A percentile compares a stretch with the other conserved stretches of the same genome.
phyloP scores from a whole-genome alignment of 2,113 vertebrate genomes.

The Nettapus auritus region DNA sequence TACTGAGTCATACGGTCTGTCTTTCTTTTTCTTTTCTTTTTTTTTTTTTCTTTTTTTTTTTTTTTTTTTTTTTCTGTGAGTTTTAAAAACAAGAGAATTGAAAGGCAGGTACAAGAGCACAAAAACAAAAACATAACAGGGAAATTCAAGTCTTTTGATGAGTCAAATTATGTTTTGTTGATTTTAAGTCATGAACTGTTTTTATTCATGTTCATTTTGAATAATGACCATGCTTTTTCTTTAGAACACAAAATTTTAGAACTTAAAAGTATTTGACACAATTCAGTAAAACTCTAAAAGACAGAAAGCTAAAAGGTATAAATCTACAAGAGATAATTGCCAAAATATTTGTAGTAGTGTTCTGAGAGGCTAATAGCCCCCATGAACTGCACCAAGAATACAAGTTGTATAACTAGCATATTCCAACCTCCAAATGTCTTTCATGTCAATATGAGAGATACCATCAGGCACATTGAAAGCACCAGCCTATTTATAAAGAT shows the following conservation, averaged over 20 bases:
- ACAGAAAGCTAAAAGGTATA: not conserved
- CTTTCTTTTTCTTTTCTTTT: too few relatives aligned
- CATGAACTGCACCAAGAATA: not conserved
- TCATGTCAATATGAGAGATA: constrained; percentile 78
- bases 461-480: constrained; percentile 77
- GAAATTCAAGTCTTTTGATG: not conserved
- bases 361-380: not conserved
- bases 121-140: not conserved
- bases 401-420: constrained; percentile 24
- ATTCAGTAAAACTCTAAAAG: not conserved
- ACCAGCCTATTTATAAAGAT: constrained; percentile 80
- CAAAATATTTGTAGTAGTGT: not conserved
- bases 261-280: not conserved
- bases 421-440: constrained; percentile 81
- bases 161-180: not conserved
- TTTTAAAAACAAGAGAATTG: not conserved
- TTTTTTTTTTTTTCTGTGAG: fast-evolving
- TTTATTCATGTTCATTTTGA: not conserved
- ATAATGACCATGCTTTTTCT: not conserved
- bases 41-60: fast-evolving
- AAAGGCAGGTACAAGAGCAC: not conserved
- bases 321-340: not conserved
- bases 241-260: not conserved
- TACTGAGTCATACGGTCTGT: not conserved
- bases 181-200: not conserved